A percentile compares a stretch with the other conserved stretches of the same genome.
Conservation (phyloP, 2,888 invertebrate genomes). For the Magallana nippona region DNA sequence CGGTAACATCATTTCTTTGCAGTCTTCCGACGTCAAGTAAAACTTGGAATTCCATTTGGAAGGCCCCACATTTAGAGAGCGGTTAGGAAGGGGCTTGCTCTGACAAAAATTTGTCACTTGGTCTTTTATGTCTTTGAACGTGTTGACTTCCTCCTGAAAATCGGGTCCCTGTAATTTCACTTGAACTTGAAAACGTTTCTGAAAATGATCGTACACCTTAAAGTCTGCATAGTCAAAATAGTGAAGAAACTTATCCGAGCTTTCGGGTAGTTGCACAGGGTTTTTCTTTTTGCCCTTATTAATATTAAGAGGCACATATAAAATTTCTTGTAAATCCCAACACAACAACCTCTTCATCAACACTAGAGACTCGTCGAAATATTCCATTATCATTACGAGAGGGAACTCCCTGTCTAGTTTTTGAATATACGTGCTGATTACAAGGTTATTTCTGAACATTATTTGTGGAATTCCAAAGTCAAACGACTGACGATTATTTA, state of each 20-base stretch:
- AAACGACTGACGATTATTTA: slow-evolving; percentile 59
- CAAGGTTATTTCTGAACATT: slow-evolving; percentile 46
- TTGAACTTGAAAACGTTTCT: slow-evolving; percentile 59
- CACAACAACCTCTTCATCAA: slow-evolving; percentile 71
- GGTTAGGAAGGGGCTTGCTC: not conserved
- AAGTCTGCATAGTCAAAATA: slow-evolving; percentile 71
- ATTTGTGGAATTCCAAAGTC: slow-evolving; percentile 57
- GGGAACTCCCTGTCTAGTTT: slow-evolving; percentile 67
- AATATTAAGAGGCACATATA: slow-evolving; percentile 67
- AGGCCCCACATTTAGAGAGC: slow-evolving; percentile 21
- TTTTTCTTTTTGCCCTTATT: slow-evolving; percentile 44
- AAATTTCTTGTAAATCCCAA: slow-evolving; percentile 73
- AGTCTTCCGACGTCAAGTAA: slow-evolving; percentile 49
- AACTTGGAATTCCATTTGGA: slow-evolving; percentile 54
- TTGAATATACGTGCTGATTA: slow-evolving; percentile 57
- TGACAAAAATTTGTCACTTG: slow-evolving; percentile 53
- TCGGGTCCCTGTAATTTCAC: slow-evolving; percentile 55
- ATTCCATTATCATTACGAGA: slow-evolving; percentile 73
- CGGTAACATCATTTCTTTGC: slow-evolving; percentile 44
- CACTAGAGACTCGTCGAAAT: slow-evolving; percentile 76
- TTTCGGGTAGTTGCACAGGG: slow-evolving; percentile 50
- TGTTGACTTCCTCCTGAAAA: slow-evolving; percentile 58
- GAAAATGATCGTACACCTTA: slow-evolving; percentile 69
- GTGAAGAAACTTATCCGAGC: slow-evolving; percentile 56
- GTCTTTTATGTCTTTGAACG: slow-evolving; percentile 55